A percentile compares a stretch with the other conserved stretches of the same genome.
Evolutionary conservation across 30 jellyfish, hydroid and myxozoan species (phyloP).

Genomic region (Mastigias papua): DNA sequence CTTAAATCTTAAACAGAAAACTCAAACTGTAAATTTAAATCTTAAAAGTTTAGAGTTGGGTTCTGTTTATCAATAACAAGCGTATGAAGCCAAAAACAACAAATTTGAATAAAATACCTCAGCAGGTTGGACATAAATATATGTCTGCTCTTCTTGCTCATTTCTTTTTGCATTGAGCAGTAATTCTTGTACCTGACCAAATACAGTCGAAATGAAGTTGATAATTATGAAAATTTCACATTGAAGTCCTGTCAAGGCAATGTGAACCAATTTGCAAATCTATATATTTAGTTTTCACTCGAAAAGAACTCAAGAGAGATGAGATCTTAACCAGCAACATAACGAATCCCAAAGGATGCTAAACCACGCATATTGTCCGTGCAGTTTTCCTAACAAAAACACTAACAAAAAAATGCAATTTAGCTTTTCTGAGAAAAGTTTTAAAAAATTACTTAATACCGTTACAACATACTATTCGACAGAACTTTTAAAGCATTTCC

Average conservation of each 20-base stretch:
- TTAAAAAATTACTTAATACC: too few relatives aligned
- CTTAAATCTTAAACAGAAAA: not conserved
- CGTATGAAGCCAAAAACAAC: not conserved
- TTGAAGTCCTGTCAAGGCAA: not conserved
- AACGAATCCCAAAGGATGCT: not conserved
- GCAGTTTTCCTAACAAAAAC: too few relatives aligned
- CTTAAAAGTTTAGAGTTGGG: not conserved
- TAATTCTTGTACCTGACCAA: constrained; percentile 68
- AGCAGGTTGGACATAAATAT: constrained; percentile 65
- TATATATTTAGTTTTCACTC: not conserved
- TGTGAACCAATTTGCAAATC: not conserved
- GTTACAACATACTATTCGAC: too few relatives aligned
- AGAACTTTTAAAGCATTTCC: too few relatives aligned
- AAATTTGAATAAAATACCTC: constrained; percentile 22
- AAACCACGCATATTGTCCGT: too few relatives aligned
- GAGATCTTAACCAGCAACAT: not conserved
- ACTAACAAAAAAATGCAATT: too few relatives aligned
- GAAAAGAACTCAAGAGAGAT: not conserved
- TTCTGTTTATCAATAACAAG: too few relatives aligned
- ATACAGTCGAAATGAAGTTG: too few relatives aligned
- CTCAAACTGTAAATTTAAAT: not conserved
- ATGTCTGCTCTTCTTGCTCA: constrained; percentile 65
- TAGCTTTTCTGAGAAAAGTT: too few relatives aligned
- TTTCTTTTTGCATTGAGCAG: constrained; percentile 49
- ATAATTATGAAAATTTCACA: not conserved